Conservation (phyloP, 2,888 invertebrate genomes). For the Cryptus armator region DNA sequence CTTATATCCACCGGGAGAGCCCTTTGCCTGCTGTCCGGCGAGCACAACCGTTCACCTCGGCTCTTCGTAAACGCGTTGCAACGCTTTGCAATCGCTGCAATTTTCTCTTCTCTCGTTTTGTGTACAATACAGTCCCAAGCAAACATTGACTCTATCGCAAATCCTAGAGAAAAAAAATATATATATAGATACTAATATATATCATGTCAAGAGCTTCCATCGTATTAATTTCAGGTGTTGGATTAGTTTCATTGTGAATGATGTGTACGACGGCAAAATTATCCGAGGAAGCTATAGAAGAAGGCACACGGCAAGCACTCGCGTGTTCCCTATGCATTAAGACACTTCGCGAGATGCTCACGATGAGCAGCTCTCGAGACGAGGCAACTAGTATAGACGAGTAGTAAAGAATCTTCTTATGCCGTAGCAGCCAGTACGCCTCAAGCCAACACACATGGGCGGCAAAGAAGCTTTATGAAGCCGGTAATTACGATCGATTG, state of each 20-base stretch:
- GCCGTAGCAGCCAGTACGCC: constrained; percentile 3
- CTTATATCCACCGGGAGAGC: constrained; percentile 17
- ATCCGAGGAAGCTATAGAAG: constrained; percentile 22
- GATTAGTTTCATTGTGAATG: constrained; percentile 52
- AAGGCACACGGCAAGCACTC: constrained; percentile 14
- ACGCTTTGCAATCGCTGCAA: constrained; percentile 43
- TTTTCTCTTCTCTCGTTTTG: constrained; percentile 46
- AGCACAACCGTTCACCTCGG: constrained; percentile 11
- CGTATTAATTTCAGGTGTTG: constrained; percentile 63
- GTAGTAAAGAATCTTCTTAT: constrained; percentile 5
- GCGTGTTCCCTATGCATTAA: constrained; percentile 63
- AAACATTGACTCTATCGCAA: constrained; percentile 57
- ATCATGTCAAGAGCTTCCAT: neutral
- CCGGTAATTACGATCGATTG: constrained; percentile 69
- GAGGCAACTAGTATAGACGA: constrained; percentile 10
- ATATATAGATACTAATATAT: neutral
- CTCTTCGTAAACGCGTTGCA: constrained; percentile 12
- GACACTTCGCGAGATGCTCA: constrained; percentile 13
- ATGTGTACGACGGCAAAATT: constrained; percentile 36
- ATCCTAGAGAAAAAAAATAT: neutral
- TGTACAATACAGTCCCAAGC: neutral
- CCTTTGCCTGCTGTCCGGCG: constrained; percentile 29
- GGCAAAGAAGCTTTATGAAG: constrained; percentile 58
- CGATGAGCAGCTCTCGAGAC: constrained; percentile 13
- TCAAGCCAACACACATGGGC: constrained; percentile 2